Evolutionary conservation across 2,113 vertebrate genomes (phyloP).

Genomic region (Dicaeum eximium): DNA sequence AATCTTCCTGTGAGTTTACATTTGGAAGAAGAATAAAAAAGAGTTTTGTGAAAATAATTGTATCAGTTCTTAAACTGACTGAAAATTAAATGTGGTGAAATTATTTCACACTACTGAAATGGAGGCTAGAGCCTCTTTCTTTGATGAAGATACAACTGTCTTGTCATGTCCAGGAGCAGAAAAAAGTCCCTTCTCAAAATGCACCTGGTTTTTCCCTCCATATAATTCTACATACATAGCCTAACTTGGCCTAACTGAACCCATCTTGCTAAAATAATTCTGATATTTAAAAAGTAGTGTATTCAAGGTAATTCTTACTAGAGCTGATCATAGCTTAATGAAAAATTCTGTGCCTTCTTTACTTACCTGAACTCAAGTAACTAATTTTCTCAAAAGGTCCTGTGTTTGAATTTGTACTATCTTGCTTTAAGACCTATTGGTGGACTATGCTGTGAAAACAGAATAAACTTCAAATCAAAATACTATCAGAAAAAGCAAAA

Average conservation of each 20-base stretch:
- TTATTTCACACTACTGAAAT: neutral
- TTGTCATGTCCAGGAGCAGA: neutral
- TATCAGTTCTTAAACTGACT: neutral
- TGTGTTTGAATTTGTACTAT: neutral
- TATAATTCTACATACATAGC: neutral
- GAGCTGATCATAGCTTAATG: neutral
- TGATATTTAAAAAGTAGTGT: neutral
- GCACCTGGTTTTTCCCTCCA: neutral
- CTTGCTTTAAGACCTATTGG: neutral
- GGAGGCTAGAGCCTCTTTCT: neutral
- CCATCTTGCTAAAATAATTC: neutral
- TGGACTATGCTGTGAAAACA: neutral
- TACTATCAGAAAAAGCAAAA: neutral
- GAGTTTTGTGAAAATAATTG: neutral
- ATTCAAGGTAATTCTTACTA: neutral
- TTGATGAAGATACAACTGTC: neutral
- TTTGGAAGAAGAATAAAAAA: neutral
- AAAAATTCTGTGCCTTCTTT: neutral
- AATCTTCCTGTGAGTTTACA: neutral
- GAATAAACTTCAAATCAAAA: neutral
- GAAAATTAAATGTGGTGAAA: neutral
- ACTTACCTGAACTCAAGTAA: neutral
- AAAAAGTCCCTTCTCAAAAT: neutral
- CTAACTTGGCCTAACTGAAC: neutral
- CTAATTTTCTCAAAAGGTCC: neutral